phyloP scores from a whole-genome alignment of 2,797 vertebrate species.

The Sebastes taczanowskii region DNA sequence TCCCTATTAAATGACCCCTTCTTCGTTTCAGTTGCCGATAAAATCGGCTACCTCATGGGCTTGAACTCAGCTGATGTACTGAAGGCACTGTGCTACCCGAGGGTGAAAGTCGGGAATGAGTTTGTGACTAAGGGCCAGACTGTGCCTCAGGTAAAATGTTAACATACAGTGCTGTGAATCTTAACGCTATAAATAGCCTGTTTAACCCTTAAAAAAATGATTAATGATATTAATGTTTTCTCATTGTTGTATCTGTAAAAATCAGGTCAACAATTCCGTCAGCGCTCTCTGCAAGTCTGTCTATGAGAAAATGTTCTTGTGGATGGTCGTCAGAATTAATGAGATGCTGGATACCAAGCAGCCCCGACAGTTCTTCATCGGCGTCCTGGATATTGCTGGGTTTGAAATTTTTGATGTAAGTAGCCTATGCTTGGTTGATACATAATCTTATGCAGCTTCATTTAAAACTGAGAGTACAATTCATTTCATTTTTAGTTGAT shows the following conservation, averaged over 20 bases:
- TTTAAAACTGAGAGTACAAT: neutral
- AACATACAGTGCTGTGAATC: neutral
- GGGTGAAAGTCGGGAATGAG: conserved; percentile 88
- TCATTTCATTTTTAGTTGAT: neutral
- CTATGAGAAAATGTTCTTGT: conserved; percentile 89
- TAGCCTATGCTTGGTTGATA: neutral
- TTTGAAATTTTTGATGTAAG: conserved; percentile 91
- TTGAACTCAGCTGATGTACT: conserved; percentile 81
- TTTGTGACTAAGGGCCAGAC: conserved; percentile 88
- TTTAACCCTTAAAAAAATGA: neutral
- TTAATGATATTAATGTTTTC: neutral
- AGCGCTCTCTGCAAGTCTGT: conserved; percentile 86
- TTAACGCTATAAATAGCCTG: neutral
- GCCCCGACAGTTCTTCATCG: conserved; percentile 85
- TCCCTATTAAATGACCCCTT: neutral
- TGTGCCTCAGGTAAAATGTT: conserved; percentile 82
- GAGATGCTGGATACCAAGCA: conserved; percentile 88
- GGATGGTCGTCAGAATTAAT: conserved; percentile 89
- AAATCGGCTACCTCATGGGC: conserved; percentile 76
- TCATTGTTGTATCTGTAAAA: neutral
- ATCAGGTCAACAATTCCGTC: conserved; percentile 86
- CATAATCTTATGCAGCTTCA: neutral
- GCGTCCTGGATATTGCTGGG: conserved; percentile 88
- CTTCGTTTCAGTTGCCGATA: conserved; percentile 83
- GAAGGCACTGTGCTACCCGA: conserved; percentile 85